Evolutionary conservation across 2,888 invertebrate species (phyloP), one percentile per base, ranked within the genome.

Genomic region (Cerastis rubricosa): DNA sequence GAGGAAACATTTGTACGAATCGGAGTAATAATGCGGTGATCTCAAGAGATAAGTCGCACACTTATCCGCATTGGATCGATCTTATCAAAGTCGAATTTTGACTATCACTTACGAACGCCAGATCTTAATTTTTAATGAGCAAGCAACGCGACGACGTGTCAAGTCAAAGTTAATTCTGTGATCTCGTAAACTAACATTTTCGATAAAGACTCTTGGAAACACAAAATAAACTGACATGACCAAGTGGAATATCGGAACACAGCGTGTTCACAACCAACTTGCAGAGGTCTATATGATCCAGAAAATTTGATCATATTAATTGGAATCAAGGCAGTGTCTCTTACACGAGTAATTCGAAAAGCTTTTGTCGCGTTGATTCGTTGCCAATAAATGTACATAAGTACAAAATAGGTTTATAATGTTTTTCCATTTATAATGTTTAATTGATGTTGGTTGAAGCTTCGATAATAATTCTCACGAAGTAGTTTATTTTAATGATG

Each of bases 1-100:
- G 51, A 73, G 83, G 71, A 85, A 85, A 85, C 77, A 83, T 64
- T 83, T 59, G 70, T 65, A 73, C 71, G 73, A 83, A 82, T 82
- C 45, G 71, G 40, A 68, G 83, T 71, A 68, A 71, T 85, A 85
- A 83, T 57, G 77, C 71, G 71, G 71, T 82, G 68, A 83, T 83
- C 63, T 82, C 61, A 66, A 49, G 67, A 83, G 68, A 73, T 67
- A 29, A 71, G 64, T 51, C 67, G 73, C 49, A 19, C 63, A 43
- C 70, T 59, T 49, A 71, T 40, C 59, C 72, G 70, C 71, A 65
- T 76, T 45, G 35, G 29, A 71, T 80, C 63, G 57, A 79, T 71
- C 40, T 29, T 57, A 57, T 40, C 40, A 49, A 75, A 71, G 63
- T 35, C 51, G 47, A 45, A 59, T 66, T 75, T 63, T 68, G 51